These are phyloP conservation scores for Anastrepha obliqua DNA, from an alignment of 1,140 invertebrate species.

Conservation along the genomic window DNA sequence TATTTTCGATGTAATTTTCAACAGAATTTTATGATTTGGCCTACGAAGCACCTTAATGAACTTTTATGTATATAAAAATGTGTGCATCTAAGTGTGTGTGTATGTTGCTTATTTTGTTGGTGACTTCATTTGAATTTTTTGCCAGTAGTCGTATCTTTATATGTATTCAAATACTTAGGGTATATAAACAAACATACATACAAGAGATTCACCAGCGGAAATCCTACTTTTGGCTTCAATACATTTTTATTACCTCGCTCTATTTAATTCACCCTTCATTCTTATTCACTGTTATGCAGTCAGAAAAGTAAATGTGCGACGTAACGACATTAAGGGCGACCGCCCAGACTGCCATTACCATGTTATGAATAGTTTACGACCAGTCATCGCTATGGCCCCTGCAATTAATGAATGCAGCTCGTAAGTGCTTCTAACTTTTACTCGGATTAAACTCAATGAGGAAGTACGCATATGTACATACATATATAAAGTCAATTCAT, in stretches of 20 bases:
- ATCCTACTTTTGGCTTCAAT: not conserved
- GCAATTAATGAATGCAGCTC: slow-evolving; percentile 26
- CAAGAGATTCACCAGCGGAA: not conserved
- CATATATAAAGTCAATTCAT: not conserved
- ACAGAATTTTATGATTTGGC: too few relatives aligned
- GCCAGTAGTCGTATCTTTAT: too few relatives aligned
- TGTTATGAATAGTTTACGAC: slow-evolving; percentile 28
- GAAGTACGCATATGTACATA: too few relatives aligned
- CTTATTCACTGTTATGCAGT: not conserved
- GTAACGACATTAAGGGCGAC: slow-evolving; percentile 33
- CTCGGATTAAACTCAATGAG: slow-evolving; percentile 32
- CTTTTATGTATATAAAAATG: too few relatives aligned
- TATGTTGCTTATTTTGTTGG: not conserved
- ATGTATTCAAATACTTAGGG: too few relatives aligned
- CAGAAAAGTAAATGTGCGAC: slow-evolving; percentile 20
- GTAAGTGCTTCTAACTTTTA: slow-evolving; percentile 33
- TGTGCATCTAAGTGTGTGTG: not conserved
- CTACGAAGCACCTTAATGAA: too few relatives aligned
- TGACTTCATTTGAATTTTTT: slow-evolving; percentile 11
- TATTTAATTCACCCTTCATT: slow-evolving; percentile 42
- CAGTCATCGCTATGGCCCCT: not conserved
- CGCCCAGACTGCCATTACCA: not conserved
- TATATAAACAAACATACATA: not conserved
- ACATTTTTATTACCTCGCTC: slow-evolving; percentile 10
- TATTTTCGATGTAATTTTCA: too few relatives aligned